Conservation (phyloP, 2,797 vertebrate genomes). For the Dendrocincla fuliginosa region DNA sequence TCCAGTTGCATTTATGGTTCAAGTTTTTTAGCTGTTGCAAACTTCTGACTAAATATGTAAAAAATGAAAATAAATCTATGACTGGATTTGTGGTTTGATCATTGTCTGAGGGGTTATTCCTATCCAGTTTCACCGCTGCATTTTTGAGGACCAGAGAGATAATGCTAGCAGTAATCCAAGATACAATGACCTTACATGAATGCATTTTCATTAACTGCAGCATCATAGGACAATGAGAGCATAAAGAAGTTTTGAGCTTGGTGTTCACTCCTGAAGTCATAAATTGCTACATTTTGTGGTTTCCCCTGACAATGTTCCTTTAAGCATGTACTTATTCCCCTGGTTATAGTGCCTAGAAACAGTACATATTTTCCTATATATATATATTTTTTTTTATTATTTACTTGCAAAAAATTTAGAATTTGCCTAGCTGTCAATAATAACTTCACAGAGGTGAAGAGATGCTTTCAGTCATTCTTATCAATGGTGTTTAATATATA, state of each 20-base stretch:
- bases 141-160: neutral
- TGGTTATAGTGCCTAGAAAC: neutral
- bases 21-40: neutral
- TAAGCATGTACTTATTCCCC: slow-evolving; percentile 42
- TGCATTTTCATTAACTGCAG: neutral
- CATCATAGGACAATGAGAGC: neutral
- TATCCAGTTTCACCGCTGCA: neutral
- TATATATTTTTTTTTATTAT: neutral
- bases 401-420: neutral
- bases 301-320: slow-evolving; percentile 25
- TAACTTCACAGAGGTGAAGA: neutral
- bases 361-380: neutral
- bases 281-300: neutral
- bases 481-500: slow-evolving; percentile 32
- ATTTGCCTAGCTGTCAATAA: neutral
- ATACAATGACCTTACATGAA: neutral
- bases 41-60: neutral
- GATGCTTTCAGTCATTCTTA: neutral
- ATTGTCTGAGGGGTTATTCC: accelerated
- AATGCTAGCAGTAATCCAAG: neutral
- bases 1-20: neutral
- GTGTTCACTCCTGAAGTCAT: neutral
- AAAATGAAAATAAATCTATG: neutral
- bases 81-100: neutral
- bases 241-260: neutral